These are phyloP conservation scores for Fukomys damarensis DNA, from an alignment of 2,113 vertebrate species.

Conservation along the genomic window DNA sequence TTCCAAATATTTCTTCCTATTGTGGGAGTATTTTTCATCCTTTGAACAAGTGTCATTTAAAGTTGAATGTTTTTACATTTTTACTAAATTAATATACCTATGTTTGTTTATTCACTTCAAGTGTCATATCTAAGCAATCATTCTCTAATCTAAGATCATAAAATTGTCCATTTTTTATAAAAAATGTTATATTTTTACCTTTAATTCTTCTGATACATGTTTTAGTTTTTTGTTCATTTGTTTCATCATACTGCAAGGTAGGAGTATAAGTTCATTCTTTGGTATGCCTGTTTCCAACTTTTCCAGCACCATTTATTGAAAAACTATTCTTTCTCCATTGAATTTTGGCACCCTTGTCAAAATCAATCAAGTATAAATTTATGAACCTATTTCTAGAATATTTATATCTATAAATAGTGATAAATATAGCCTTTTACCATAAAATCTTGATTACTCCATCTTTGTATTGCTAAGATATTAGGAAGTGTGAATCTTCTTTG, in stretches of 20 bases:
- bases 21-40: background rate
- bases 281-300: background rate
- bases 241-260: background rate
- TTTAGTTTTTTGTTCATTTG: background rate
- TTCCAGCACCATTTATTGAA: background rate
- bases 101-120: background rate
- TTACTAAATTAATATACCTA: background rate
- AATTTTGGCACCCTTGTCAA: background rate
- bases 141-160: background rate
- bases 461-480: background rate
- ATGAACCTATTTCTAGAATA: background rate
- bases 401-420: background rate
- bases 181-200: background rate
- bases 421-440: background rate
- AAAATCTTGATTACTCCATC: background rate
- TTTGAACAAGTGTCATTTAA: background rate
- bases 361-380: background rate
- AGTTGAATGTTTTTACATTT: conserved; percentile 13
- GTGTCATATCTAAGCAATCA: background rate
- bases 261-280: background rate
- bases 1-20: background rate
- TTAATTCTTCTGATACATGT: background rate
- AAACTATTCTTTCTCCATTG: background rate
- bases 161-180: background rate
- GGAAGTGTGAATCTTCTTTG: background rate